phyloP scores from a whole-genome alignment of 2,113 vertebrate genomes.

The Motacilla tschutschensis region DNA sequence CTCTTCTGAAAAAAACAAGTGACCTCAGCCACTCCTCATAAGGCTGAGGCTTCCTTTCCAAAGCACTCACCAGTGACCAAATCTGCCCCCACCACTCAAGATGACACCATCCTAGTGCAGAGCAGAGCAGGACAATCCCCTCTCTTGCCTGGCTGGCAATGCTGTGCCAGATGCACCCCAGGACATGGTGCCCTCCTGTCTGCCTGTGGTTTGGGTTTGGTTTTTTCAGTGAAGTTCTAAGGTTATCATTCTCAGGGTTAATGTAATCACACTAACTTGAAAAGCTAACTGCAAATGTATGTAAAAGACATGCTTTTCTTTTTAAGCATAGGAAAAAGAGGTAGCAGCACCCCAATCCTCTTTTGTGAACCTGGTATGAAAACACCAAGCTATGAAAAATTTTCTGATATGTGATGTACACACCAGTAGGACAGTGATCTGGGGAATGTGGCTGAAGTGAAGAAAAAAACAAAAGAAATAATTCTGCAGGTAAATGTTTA shows the following conservation, averaged over 20 bases:
- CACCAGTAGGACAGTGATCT: neutral
- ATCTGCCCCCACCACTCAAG: neutral
- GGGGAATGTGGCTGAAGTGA: neutral
- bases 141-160: accelerated
- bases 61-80: neutral
- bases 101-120: neutral
- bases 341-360: neutral
- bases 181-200: neutral
- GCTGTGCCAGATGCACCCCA: accelerated
- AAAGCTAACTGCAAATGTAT: neutral
- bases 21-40: neutral
- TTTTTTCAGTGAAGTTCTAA: neutral
- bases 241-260: neutral
- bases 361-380: neutral
- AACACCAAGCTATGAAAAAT: neutral
- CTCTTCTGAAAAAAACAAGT: neutral
- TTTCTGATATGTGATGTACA: neutral
- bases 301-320: neutral
- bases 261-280: neutral
- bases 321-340: neutral
- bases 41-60: neutral
- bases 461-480: neutral
- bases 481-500: neutral
- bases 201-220: neutral
- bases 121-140: neutral